Evolutionary conservation across 2,113 vertebrate genomes (phyloP).

Genomic region (Psilopsiagon aurifrons): DNA sequence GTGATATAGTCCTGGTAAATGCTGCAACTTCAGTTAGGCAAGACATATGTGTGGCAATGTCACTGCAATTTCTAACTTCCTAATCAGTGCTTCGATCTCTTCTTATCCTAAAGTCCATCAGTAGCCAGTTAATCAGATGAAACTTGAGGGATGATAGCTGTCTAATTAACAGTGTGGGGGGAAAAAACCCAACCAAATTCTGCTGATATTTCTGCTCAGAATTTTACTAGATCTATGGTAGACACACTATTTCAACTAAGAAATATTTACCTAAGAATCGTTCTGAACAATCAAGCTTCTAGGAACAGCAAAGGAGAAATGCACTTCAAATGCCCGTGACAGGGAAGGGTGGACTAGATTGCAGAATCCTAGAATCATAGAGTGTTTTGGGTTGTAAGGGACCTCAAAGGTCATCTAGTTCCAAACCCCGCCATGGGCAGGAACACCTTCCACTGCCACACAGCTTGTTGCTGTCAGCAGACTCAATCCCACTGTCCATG

Average conservation of each 20-base stretch:
- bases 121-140: background rate
- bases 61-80: background rate
- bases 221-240: background rate
- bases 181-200: background rate
- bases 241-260: background rate
- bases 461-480: background rate
- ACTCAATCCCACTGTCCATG: background rate
- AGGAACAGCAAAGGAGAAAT: background rate
- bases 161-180: background rate
- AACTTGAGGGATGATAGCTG: background rate
- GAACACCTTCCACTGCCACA: background rate
- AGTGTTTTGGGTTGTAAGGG: background rate
- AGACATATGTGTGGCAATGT: background rate
- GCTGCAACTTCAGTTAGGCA: fast-evolving
- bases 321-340: background rate
- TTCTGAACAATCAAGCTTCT: background rate
- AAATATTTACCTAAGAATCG: background rate
- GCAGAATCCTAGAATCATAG: background rate
- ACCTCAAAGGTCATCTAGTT: background rate
- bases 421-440: background rate
- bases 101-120: background rate
- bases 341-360: background rate
- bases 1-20: background rate
- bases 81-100: background rate
- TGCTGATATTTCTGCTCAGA: background rate